Base-by-base conservation (phyloP, 2,888 invertebrate species). In the Atrina japonica region DNA sequence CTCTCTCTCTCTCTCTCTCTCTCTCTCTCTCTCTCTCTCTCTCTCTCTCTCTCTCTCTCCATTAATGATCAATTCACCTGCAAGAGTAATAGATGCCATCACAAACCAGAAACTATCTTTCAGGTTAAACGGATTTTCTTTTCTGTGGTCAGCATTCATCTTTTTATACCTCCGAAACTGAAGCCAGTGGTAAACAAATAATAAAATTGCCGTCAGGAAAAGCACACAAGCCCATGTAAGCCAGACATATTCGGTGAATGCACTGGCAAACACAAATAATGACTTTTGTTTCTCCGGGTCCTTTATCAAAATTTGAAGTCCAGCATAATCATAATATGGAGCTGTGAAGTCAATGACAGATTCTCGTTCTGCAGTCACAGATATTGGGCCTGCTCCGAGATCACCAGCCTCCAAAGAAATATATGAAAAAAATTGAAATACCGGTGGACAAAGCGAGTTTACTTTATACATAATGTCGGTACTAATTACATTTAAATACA, bases 31-130 rank as follows among this genome's bases (percentile, higher is more conserved):
- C n/a, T n/a, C n/a, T n/a, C n/a, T n/a, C n/a, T n/a, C n/a, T n/a
- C n/a, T n/a, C n/a, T n/a, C n/a, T n/a, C n/a, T n/a, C n/a, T n/a
- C n/a, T n/a, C n/a, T n/a, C n/a, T n/a, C n/a, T n/a, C n/a, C n/a
- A n/a, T n/a, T n/a, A n/a, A n/a, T n/a, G n/a, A n/a, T n/a, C n/a
- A n/a, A n/a, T n/a, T 43, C 70, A 83, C 85, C 87, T 72, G 97
- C 96, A 0, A 97, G 96, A 0, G 97, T 97, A 88, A 97, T 97
- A 0, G 97, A 96, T 0, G 97, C 97, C 58, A 97, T 89, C 0
- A 97, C 96, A 87, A 97, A 97, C 97, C 97, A 97, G 86, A 97
- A 96, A 84, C 96, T 96, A 91, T 97, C 97, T 83, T 96, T 96
- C 7, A 97, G 90, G 0, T 96, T 96, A 86, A 97, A 97, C 11